phyloP scores from a whole-genome alignment of 2,888 invertebrate genomes.

The Brachylomia viminalis region DNA sequence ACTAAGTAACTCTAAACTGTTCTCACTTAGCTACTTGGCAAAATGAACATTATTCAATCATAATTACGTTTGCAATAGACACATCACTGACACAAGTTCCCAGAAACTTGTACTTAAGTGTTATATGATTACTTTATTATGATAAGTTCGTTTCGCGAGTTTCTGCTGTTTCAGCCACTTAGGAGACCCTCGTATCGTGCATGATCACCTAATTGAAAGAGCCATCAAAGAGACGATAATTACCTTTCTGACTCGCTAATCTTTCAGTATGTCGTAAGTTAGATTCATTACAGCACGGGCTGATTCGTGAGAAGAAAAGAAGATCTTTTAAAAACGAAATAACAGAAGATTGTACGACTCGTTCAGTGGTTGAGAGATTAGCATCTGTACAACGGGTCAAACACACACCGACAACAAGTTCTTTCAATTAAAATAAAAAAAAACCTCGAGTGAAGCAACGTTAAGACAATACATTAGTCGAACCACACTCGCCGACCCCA shows the following conservation, averaged over 20 bases:
- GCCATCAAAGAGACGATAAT: neutral
- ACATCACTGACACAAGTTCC: conserved; percentile 12
- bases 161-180: conserved; percentile 26
- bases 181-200: conserved; percentile 5
- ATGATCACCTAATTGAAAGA: conserved; percentile 2
- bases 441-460: neutral
- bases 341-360: neutral
- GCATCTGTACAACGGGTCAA: neutral
- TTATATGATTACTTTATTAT: conserved; percentile 15
- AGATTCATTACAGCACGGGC: neutral
- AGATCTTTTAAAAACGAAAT: neutral
- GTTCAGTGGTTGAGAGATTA: neutral
- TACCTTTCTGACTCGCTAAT: neutral
- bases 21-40: neutral
- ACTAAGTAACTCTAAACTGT: neutral
- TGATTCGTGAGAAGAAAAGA: neutral
- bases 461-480: neutral
- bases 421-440: neutral
- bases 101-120: conserved; percentile 4
- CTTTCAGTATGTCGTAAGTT: too few species aligned
- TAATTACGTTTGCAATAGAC: neutral
- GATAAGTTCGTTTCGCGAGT: conserved; percentile 18
- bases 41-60: neutral
- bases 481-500: neutral
- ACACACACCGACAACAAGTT: neutral